Base-by-base conservation (phyloP, 2,888 invertebrate species). In the Chaitophorus viminalis region DNA sequence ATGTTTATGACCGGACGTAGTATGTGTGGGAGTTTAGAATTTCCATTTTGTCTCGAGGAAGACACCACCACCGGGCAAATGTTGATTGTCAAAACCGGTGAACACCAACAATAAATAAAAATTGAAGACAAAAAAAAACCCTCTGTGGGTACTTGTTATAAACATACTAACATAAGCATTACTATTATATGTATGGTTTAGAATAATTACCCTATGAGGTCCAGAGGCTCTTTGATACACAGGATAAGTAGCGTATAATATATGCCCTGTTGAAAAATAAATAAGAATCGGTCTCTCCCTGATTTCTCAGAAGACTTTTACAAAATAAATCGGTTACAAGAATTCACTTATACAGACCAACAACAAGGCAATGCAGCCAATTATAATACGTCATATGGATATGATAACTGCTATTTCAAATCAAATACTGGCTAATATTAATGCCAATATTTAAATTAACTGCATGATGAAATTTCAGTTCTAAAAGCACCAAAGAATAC, bases 1-100 rank as follows among this genome's bases (percentile, higher is more conserved):
- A 72, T 74, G 74, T 87, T 87, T 87, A 87, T 31, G 87, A 75
- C 81, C 87, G 79, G 87, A 87, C 81, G 81, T 33, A 76, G 46
- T 3, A 18, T 46, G 79, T 11, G 87, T 87, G 60, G 87, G 87
- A 78, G 87, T 65, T 74, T 25, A 60, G 60, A 60, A 87, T 81
- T 75, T 79, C 74, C 46, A 87, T 87, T 87, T 87, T 74, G 17
- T 79, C 86, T 29, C 39, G 17, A 72, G 54, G 78, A 86, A 79
- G 72, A 86, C 36, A 79, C 54, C 79, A 79, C 86, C 86, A 60
- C 33, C 86, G 86, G 86, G 86, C 60, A 86, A 86, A 81, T 65
- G 81, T 79, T 77, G 70, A 29, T 60, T 60, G 74, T 74, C 46
- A 74, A 74, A 87, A 87, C 74, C 46, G 31, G 52, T 25, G 46